Conservation (phyloP, 2,113 vertebrate genomes). For the Electrona antarctica region DNA sequence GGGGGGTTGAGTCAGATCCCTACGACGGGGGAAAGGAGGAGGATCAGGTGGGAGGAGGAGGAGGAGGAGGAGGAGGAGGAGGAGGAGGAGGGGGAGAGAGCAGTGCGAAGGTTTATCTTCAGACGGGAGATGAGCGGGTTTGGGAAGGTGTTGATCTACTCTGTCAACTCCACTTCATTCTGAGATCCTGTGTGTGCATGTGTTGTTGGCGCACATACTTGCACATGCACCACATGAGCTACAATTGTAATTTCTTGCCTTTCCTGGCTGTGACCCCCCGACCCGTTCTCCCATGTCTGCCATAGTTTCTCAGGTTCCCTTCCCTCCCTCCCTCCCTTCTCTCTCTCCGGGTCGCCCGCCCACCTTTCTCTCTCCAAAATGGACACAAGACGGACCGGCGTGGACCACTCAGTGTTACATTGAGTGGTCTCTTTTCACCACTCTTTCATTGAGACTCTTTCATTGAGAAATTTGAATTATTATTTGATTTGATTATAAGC, state of each 20-base stretch:
- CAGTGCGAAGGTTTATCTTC: constrained; percentile 66
- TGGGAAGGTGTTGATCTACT: constrained; percentile 49
- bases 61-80: constrained; percentile 25
- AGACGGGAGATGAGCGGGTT: constrained; percentile 70
- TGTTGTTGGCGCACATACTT: no score
- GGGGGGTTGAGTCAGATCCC: constrained; percentile 59
- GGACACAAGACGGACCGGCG: no score
- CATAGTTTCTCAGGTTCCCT: constrained; percentile 42
- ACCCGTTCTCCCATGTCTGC: constrained; percentile 65
- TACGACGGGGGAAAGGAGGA: constrained; percentile 31
- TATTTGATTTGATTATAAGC: no score
- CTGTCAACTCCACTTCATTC: neutral
- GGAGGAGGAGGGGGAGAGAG: constrained; percentile 22
- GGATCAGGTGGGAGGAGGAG: constrained; percentile 23
- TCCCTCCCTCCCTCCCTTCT: constrained; percentile 40
- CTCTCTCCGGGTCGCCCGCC: constrained; percentile 35
- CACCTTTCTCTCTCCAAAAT: neutral
- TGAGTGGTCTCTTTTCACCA: no score
- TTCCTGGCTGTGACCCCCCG: constrained; percentile 54
- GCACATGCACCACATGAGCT: no score
- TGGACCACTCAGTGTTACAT: no score
- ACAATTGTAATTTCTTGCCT: constrained; percentile 45
- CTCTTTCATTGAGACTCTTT: no score
- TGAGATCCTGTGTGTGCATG: neutral
- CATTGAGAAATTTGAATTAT: no score